phyloP scores from a whole-genome alignment of 1,140 invertebrate genomes.

The Leptinotarsa undecemlineata region DNA sequence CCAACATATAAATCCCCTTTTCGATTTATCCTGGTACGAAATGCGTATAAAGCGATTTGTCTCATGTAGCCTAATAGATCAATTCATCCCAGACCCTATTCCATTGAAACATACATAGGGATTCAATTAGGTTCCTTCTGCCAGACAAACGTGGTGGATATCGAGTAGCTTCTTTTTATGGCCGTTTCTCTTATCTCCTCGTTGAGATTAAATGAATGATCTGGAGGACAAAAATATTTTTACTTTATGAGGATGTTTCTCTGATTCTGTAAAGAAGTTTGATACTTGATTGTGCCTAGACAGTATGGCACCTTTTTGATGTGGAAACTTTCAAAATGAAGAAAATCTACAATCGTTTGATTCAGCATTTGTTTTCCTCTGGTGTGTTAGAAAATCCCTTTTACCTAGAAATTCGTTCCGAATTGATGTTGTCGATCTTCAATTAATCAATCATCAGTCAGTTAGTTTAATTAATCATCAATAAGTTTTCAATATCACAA shows the following conservation, averaged over 20 bases:
- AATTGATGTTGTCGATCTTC: too few relatives aligned
- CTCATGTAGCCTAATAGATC: not conserved
- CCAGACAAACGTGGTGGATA: not conserved
- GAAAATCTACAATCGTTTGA: too few relatives aligned
- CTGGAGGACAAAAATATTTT: not conserved
- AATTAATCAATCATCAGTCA: too few relatives aligned
- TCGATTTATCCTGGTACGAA: not conserved
- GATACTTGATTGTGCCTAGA: too few relatives aligned
- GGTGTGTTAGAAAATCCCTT: too few relatives aligned
- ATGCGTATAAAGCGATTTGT: conserved; percentile 2
- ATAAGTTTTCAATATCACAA: too few relatives aligned
- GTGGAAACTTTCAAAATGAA: too few relatives aligned
- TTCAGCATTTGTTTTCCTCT: too few relatives aligned
- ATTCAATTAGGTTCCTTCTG: not conserved
- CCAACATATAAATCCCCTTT: not conserved
- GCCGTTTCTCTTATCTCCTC: not conserved
- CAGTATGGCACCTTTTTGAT: too few relatives aligned
- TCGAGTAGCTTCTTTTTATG: not conserved
- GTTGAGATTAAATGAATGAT: not conserved
- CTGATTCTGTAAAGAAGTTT: not conserved
- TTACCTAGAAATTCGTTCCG: too few relatives aligned
- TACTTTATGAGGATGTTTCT: not conserved
- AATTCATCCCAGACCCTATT: not conserved
- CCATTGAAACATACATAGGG: not conserved
- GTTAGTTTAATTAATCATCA: too few relatives aligned